Percentiles rank a stretch among this genome's conserved stretches.
phyloP scores from a whole-genome alignment of 1,140 invertebrate genomes.

The Elysia chlorotica region DNA sequence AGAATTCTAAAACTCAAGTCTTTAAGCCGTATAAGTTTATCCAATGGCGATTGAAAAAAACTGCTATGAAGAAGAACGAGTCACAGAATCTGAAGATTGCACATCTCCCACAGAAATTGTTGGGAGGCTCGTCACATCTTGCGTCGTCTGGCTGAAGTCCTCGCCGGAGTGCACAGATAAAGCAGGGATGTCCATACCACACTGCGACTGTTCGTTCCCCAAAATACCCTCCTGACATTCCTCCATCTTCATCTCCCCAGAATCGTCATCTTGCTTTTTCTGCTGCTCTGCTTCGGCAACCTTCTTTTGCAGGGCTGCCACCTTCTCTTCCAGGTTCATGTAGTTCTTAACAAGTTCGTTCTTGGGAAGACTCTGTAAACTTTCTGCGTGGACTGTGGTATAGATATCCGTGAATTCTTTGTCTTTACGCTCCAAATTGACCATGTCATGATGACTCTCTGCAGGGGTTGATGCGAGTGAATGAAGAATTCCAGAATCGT shows the following conservation, averaged over 20 bases:
- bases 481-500: background rate
- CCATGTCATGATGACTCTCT: background rate
- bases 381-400: constrained; percentile 15
- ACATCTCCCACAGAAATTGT: too few species aligned
- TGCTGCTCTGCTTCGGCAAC: constrained; percentile 10
- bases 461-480: constrained; percentile 12
- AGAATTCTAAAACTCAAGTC: too few species aligned
- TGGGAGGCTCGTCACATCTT: too few species aligned
- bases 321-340: constrained; percentile 20
- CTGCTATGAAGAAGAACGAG: too few species aligned
- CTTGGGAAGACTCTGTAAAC: constrained; percentile 18
- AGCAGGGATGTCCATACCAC: too few species aligned
- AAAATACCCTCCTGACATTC: too few species aligned
- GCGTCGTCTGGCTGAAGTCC: too few species aligned
- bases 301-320: constrained; percentile 14
- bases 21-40: too few species aligned
- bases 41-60: too few species aligned
- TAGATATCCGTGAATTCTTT: constrained; percentile 20
- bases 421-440: constrained; percentile 4
- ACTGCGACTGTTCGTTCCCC: too few species aligned
- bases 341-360: constrained; percentile 25
- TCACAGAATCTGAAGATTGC: too few species aligned
- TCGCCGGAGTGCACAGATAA: too few species aligned
- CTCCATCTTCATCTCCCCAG: background rate
- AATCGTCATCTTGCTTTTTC: constrained; percentile 5